Percentiles rank a stretch among this genome's conserved stretches.
phyloP scores from a whole-genome alignment of 2,113 vertebrate genomes.

The Ictalurus punctatus region DNA sequence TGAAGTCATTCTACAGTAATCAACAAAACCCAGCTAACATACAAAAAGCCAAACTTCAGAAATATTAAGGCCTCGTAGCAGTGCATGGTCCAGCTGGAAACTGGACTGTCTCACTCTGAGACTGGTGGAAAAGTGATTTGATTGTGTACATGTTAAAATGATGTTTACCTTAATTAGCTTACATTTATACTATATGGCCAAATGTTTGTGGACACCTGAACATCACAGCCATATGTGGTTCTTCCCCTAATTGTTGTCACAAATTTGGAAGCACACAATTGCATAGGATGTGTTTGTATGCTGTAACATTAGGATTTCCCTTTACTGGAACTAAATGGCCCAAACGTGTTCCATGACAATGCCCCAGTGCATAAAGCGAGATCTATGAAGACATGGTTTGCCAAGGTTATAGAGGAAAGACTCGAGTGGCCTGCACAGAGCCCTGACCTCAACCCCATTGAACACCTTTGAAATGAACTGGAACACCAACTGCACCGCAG shows the following conservation, averaged over 20 bases:
- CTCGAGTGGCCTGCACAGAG: neutral
- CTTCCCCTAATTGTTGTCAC: neutral
- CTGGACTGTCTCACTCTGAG: conserved; percentile 3
- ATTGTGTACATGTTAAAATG: neutral
- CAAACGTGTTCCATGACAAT: neutral
- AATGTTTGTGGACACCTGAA: neutral
- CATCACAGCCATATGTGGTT: neutral
- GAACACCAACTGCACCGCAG: too few relatives aligned
- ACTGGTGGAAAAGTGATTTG: neutral
- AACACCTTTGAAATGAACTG: neutral
- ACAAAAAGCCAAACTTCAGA: conserved; percentile 56
- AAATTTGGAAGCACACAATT: neutral
- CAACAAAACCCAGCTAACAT: neutral
- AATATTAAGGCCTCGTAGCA: conserved; percentile 35
- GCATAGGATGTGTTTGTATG: neutral
- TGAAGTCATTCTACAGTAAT: conserved; percentile 88
- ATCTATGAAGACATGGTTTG: neutral
- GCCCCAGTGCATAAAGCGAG: neutral
- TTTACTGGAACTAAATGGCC: neutral
- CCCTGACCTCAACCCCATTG: neutral
- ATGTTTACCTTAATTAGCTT: conserved; percentile 10
- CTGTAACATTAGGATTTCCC: neutral
- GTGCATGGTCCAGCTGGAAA: conserved; percentile 36
- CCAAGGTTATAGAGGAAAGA: too few relatives aligned
- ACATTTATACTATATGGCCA: neutral